Evolutionary conservation across 2,797 vertebrate species (phyloP).

Genomic region (Notolabrus celidotus): DNA sequence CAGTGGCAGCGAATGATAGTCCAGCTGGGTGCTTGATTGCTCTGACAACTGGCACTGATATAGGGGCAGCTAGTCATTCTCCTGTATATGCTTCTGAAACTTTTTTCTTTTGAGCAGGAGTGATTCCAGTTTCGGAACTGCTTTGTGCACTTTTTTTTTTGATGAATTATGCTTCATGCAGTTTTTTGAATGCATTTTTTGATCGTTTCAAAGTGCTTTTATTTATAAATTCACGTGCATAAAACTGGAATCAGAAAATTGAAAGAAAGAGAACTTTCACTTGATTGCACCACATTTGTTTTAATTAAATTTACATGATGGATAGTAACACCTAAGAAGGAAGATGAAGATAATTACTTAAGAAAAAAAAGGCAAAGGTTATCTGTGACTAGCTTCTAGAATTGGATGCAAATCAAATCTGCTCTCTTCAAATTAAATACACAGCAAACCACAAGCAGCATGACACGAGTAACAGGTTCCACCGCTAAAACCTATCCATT

Average conservation of each 20-base stretch:
- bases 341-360: conserved; percentile 37
- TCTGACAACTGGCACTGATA: conserved; percentile 72
- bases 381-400: conserved; percentile 18
- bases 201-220: conserved; percentile 7
- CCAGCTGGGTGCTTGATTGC: conserved; percentile 81
- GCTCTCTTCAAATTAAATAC: conserved; percentile 13
- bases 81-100: conserved; percentile 46
- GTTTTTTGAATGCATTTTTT: conserved; percentile 21
- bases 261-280: conserved; percentile 7
- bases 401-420: conserved; percentile 17
- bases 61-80: conserved; percentile 52
- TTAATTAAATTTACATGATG: conserved; percentile 13
- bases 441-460: not conserved
- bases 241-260: not conserved
- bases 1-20: conserved; percentile 79
- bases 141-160: not conserved
- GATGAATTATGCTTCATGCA: not conserved
- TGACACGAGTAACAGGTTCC: not conserved
- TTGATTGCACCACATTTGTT: conserved; percentile 16
- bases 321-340: conserved; percentile 16
- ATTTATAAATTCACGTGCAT: not conserved
- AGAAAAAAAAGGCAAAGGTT: conserved; percentile 32
- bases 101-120: conserved; percentile 35
- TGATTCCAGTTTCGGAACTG: conserved; percentile 13
- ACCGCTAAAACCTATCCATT: conserved; percentile 13